Evolutionary conservation across 2,888 invertebrate genomes (phyloP), one percentile per base, ranked within the genome.

Genomic region (Neoaliturus tenellus): DNA sequence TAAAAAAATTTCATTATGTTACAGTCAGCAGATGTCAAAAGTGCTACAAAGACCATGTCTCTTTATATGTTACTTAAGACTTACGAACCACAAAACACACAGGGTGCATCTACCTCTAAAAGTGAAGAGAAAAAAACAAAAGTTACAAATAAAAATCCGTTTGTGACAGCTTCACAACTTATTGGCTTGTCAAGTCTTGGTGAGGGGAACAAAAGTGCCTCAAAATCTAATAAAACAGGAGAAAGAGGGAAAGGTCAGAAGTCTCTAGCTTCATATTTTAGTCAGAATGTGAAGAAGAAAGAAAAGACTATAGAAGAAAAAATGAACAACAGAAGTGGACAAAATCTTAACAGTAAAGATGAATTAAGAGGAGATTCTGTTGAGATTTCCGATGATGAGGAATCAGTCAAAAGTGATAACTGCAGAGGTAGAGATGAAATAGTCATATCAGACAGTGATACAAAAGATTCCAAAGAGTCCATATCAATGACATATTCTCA

Each of bases 241-340:
- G 78, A 55, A 78, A 78, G 20, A 55, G 6, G 31, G 0, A 55
- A 33, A 31, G 55, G 78, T 33, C 78, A 78, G 55, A 78, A 51
- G 20, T 78, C 78, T 87, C 88, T 92, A n/a, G 89, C 91, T 86
- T 89, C 83, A 71, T 92, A 91, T 88, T 91, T 92, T 83, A 89
- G 89, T 86, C 17, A 75, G 17, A n/a, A n/a, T 28, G 62, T 25
- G 33, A 71, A 90, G 91, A 87, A 73, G 71, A 67, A 12, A 67
- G 12, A 20, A 41, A n/a, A 31, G n/a, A 20, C 28, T 44, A 41
- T 20, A 44, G 17, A 75, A 39, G 83, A 78, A 28, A 35, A 17
- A 41, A 41, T n/a, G 20, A 58, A 62, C 12, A 80, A 10, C 23
- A 17, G 25, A 71, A 67, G 55, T 55, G 51, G n/a, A n/a, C n/a